Percentiles rank a stretch among this genome's conserved stretches.
Conservation (phyloP, 2,888 invertebrate species). For the Apodemia duryi region DNA sequence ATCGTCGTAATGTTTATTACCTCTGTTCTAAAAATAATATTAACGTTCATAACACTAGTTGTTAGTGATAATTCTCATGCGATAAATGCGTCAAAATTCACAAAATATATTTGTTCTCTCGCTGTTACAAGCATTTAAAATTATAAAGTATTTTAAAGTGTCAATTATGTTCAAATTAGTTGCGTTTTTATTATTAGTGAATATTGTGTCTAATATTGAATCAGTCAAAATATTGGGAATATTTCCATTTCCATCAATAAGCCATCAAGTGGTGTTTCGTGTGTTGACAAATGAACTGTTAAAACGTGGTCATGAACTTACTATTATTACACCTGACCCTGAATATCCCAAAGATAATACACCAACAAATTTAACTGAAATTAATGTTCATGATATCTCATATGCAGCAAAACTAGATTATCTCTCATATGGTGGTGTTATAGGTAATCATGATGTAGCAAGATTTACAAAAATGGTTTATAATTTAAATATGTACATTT, state of each 20-base stretch:
- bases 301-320: constrained; percentile 60
- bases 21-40: too few species aligned
- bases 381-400: constrained; percentile 44
- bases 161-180: not conserved
- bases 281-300: constrained; percentile 53
- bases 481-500: constrained; percentile 1
- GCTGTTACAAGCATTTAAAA: too few species aligned
- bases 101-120: too few species aligned
- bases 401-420: constrained; percentile 28
- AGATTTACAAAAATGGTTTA: not conserved
- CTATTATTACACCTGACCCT: constrained; percentile 57
- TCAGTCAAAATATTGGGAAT: constrained; percentile 50
- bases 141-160: too few species aligned
- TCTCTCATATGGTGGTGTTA: not conserved
- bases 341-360: constrained; percentile 37
- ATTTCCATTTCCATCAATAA: constrained; percentile 55
- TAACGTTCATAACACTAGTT: too few species aligned
- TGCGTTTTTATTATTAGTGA: not conserved
- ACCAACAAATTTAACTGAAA: constrained; percentile 53
- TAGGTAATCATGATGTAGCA: constrained; percentile 11
- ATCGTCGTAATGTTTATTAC: too few species aligned
- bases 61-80: too few species aligned
- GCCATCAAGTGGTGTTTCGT: constrained; percentile 61
- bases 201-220: not conserved
- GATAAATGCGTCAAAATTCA: too few species aligned